Evolutionary conservation across 53 echinoderm and acorn worm genomes (phyloP).

Genomic region (Antedon mediterranea): DNA sequence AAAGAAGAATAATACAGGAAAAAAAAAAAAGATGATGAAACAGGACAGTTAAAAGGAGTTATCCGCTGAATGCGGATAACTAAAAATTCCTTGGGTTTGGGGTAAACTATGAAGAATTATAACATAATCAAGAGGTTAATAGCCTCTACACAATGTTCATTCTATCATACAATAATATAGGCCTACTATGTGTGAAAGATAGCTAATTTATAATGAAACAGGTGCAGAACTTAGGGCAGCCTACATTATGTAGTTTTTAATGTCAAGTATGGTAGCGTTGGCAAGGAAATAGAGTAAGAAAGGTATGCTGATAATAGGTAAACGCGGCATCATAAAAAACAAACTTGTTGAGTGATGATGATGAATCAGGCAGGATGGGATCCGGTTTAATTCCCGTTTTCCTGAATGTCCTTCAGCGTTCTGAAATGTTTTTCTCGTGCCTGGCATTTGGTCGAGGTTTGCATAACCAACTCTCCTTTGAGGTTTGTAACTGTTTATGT

Average conservation of each 20-base stretch:
- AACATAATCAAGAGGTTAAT: no score
- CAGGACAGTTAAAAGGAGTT: no score
- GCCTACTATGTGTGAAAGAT: no score
- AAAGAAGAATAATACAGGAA: no score
- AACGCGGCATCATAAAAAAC: not conserved
- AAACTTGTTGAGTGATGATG: not conserved
- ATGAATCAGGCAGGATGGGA: not conserved
- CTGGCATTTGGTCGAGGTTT: not conserved
- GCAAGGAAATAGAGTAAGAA: not conserved
- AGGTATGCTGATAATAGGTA: not conserved
- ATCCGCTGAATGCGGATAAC: no score
- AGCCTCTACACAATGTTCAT: no score
- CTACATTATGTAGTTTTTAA: not conserved
- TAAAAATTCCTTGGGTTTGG: no score
- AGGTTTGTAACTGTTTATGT: no score
- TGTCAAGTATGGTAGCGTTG: not conserved
- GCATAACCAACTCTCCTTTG: not conserved
- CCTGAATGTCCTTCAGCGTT: not conserved
- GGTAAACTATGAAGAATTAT: no score
- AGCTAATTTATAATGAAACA: not conserved
- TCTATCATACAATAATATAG: no score
- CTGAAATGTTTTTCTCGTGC: not conserved
- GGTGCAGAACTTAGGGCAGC: not conserved
- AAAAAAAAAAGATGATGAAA: no score
- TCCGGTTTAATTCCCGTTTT: not conserved